A percentile compares a stretch with the other conserved stretches of the same genome.
Conservation (phyloP, 2,888 invertebrate species). For the Sphaeridia pumilis region DNA sequence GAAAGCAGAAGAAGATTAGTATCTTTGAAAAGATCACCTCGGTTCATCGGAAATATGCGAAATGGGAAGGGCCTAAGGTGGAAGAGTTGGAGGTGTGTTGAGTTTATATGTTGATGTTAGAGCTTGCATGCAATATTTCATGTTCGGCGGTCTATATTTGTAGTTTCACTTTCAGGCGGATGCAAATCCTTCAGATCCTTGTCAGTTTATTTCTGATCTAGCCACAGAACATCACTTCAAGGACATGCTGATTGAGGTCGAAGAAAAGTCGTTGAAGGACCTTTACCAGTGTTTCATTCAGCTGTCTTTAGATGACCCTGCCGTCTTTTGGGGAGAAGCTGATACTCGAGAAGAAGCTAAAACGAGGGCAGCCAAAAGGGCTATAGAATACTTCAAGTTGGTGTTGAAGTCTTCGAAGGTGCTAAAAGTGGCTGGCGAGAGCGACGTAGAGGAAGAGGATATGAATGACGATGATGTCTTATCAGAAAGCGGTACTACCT, state of each 20-base stretch:
- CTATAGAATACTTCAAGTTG: conserved; percentile 57
- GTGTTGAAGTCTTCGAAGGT: conserved; percentile 5
- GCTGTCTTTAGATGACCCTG: conserved; percentile 80
- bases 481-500: too few species aligned
- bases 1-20: conserved; percentile 5
- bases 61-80: conserved; percentile 8
- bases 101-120: too few species aligned
- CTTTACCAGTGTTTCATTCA: conserved; percentile 82
- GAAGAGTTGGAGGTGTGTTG: conserved; percentile 15
- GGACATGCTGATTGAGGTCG: conserved; percentile 87
- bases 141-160: too few species aligned
- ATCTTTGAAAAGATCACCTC: conserved; percentile 8
- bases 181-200: too few species aligned
- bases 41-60: conserved; percentile 4
- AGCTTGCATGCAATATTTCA: too few species aligned
- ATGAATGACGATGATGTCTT: too few species aligned
- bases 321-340: conserved; percentile 85
- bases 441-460: too few species aligned
- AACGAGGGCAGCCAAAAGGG: conserved; percentile 75
- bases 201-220: conserved; percentile 78
- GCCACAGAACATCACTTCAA: conserved; percentile 83
- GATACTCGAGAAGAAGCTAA: conserved; percentile 70
- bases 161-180: too few species aligned
- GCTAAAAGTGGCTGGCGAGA: too few species aligned
- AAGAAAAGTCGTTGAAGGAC: conserved; percentile 54